Evolutionary conservation across 1,140 invertebrate genomes (phyloP), one percentile per base, ranked within the genome.

Genomic region (Aphaenogaster floridana): DNA sequence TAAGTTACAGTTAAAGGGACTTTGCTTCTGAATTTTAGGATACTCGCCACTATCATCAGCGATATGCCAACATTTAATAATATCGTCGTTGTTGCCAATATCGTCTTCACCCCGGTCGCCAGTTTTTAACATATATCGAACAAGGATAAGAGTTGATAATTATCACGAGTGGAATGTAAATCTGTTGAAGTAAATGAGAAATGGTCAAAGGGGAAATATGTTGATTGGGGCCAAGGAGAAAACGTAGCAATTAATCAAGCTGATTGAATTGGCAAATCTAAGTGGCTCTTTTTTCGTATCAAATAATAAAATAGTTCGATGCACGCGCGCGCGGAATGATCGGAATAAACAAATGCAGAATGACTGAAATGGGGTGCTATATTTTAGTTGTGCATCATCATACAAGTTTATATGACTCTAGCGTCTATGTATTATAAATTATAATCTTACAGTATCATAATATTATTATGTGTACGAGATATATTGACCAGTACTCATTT

Each of bases 401-500:
- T 90, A 93, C 92, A 93, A 94, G 93, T 94, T 94, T 93, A 94
- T 94, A 95, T 92, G 88, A 92, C 89, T 68, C 64, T 95, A 94
- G 92, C 93, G 94, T 95, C 93, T 94, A 95, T 95, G 95, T 95
- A 95, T 94, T 94, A 94, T 95, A 95, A 95, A 95, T 94, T 93
- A 94, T 95, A 95, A 95, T 94, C 94, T 93, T 92, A 94, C 89
- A 93, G 92, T 93, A 94, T 92, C 92, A 28, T 48, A 92, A 94
- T 87, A 89, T 91, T 93, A 94, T 91, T 95, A 95, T 92, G 92
- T 95, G 94, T 95, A 95, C 93, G 94, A 95, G 94, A 94, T 91
- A 94, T 93, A 92, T 92, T 89, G 91, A 93, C 88, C 93, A 94
- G 87, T 94, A 95, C 91, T 94, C 93, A 94, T 94, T 95, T 95